Evolutionary conservation across 2,113 vertebrate genomes (phyloP), one percentile per base, ranked within the genome.

Genomic region (Pipra filicauda): DNA sequence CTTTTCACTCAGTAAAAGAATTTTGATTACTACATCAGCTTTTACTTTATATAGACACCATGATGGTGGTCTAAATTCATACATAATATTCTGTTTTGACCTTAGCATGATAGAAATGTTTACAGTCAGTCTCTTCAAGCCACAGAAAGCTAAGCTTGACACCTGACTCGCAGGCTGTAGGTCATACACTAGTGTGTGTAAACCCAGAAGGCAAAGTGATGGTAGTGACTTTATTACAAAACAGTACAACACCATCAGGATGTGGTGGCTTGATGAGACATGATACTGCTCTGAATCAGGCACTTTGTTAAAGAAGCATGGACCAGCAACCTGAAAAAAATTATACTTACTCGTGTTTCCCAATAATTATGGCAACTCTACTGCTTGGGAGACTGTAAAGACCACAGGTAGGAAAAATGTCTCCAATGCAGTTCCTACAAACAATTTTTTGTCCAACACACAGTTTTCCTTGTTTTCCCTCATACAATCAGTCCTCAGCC

Each of bases 291-390:
- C 71, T 65, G 71, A 15, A 37, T 52, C 0, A 0, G 15, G 31
- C 24, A 20, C 44, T 35, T 54, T 0, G 0, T 33, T 71, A 39
- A 75, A 59, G 52, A 11, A 66, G 11, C 37, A 35, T 0, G 0
- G 33, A 48, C 15, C 41, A 79, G 30, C 31, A 75, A n/a, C 30
- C 15, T 48, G 52, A 74, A 78, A 71, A 55, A 55, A 44, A 15
- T 2, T 72, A 9, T 19, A 20, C 4, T 66, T 76, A 16, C 8
- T 90, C 70, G 49, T 33, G 7, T 5, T 58, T 90, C 27, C 16
- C 15, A 21, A 1, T 73, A 70, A 37, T 76, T 69, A 35, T 4
- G 18, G 20, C 15, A 35, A 30, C 0, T 1, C 27, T 55, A 6
- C 57, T 72, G 27, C 74, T 79, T 55, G 20, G 30, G 39, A 59